phyloP scores from a whole-genome alignment of 2,888 invertebrate genomes.

The Cryptocephalus moraei region DNA sequence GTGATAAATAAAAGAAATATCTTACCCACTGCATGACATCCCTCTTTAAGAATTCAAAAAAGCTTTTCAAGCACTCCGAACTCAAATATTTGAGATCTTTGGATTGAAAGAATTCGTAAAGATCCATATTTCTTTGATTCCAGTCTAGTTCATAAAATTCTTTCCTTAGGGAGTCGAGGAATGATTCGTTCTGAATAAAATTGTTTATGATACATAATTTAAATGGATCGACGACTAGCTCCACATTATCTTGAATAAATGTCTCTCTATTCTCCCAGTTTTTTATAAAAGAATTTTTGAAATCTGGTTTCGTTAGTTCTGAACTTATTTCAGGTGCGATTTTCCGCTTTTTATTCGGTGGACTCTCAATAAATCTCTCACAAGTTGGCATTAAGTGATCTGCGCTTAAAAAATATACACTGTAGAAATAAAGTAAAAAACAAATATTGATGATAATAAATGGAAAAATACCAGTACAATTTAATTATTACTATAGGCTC shows the following conservation, averaged over 20 bases:
- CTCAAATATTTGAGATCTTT: slow-evolving; percentile 51
- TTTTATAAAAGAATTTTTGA: slow-evolving; percentile 20
- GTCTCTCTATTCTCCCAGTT: slow-evolving; percentile 43
- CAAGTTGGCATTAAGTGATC: slow-evolving; percentile 32
- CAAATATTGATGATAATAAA: no score
- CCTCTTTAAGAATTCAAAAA: slow-evolving; percentile 54
- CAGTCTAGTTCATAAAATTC: slow-evolving; percentile 61
- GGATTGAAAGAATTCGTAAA: slow-evolving; percentile 82
- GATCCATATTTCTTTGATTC: slow-evolving; percentile 70
- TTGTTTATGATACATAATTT: slow-evolving; percentile 55
- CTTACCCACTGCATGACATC: slow-evolving; percentile 58
- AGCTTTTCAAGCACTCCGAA: slow-evolving; percentile 48
- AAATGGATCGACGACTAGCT: slow-evolving; percentile 55
- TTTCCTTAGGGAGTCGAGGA: slow-evolving; percentile 51
- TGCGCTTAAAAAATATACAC: slow-evolving; percentile 9
- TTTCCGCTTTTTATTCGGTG: slow-evolving; percentile 23
- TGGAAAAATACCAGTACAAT: no score
- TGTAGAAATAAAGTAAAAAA: neutral
- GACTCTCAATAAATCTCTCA: slow-evolving; percentile 16
- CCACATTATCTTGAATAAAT: slow-evolving; percentile 36
- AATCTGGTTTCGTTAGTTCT: slow-evolving; percentile 11
- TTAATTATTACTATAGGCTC: no score
- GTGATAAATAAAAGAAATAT: slow-evolving; percentile 13
- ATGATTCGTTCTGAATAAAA: slow-evolving; percentile 46
- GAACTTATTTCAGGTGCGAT: slow-evolving; percentile 17